Conservation (phyloP, 1,140 invertebrate species). For the Temnothorax nylanderi region DNA sequence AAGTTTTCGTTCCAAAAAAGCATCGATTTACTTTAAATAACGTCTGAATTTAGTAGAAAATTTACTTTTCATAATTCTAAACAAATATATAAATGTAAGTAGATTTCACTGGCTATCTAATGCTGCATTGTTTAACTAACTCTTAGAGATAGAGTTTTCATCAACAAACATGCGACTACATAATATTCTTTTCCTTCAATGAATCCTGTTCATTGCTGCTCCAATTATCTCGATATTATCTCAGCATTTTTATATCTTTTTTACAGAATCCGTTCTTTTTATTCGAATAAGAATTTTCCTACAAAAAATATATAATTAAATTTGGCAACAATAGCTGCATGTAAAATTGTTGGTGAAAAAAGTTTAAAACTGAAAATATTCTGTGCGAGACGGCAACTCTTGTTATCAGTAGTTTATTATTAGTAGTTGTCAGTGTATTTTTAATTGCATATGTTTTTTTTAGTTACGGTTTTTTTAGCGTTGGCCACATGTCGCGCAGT, state of each 20-base stretch:
- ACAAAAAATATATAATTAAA: constrained; percentile 3
- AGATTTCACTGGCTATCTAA: background rate
- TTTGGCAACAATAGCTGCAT: background rate
- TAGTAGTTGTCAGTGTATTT: constrained; percentile 39
- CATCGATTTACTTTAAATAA: background rate
- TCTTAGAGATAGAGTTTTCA: background rate
- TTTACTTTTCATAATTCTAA: background rate
- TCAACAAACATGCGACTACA: background rate
- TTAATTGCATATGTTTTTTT: constrained; percentile 40
- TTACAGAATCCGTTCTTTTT: background rate
- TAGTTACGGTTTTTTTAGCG: background rate
- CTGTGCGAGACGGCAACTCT: background rate
- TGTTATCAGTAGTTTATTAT: background rate
- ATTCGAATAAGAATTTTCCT: background rate
- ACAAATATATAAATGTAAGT: background rate
- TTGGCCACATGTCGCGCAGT: background rate
- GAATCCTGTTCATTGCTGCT: background rate
- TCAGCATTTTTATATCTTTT: background rate
- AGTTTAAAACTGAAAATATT: background rate
- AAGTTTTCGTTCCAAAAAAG: background rate
- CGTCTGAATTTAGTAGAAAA: background rate
- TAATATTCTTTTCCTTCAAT: background rate
- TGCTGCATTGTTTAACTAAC: constrained; percentile 19
- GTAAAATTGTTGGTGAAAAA: constrained; percentile 1
- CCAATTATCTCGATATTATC: background rate